These are phyloP conservation scores for Halichondria panicea DNA, from an alignment of 37 sponge, comb jelly and placozoan genomes.

Conservation along the genomic window DNA sequence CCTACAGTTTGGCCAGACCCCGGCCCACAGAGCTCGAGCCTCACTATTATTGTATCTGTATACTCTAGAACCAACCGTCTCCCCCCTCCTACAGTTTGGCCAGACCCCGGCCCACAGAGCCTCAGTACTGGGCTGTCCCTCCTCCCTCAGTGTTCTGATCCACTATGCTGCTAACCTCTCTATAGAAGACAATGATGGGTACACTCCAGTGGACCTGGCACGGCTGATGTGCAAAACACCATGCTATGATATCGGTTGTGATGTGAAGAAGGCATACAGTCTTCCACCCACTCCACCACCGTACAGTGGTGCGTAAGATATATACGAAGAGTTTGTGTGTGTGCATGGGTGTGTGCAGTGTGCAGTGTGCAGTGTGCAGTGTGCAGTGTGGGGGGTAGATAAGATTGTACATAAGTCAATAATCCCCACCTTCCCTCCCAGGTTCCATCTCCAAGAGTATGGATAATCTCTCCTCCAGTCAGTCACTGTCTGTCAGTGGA, in stretches of 20 bases:
- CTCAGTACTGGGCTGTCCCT: constrained; percentile 26
- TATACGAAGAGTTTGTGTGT: too few relatives aligned
- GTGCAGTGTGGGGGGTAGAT: too few relatives aligned
- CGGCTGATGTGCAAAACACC: background rate
- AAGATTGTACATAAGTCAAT: too few relatives aligned
- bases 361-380: too few relatives aligned
- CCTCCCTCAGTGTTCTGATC: constrained; percentile 4
- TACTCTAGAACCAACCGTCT: too few relatives aligned
- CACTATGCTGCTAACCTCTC: background rate
- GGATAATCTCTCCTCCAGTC: too few relatives aligned
- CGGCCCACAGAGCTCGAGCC: constrained; percentile 22
- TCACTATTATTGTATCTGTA: too few relatives aligned
- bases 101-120: constrained; percentile 31
- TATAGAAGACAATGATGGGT: constrained; percentile 10
- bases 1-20: constrained; percentile 31
- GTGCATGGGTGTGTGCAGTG: too few relatives aligned
- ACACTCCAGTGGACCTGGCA: constrained; percentile 34
- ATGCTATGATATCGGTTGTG: constrained; percentile 9
- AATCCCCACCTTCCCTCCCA: too few relatives aligned
- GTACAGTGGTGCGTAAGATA: too few relatives aligned
- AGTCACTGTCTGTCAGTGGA: too few relatives aligned
- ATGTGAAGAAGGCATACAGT: background rate
- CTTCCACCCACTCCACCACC: constrained; percentile 1
- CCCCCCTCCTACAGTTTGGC: constrained; percentile 34
- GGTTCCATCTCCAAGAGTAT: too few relatives aligned